Percentiles rank a stretch among this genome's conserved stretches.
These are phyloP conservation scores for Gadopsis bispinosus DNA, from an alignment of 2,797 vertebrate species.

Conservation along the genomic window DNA sequence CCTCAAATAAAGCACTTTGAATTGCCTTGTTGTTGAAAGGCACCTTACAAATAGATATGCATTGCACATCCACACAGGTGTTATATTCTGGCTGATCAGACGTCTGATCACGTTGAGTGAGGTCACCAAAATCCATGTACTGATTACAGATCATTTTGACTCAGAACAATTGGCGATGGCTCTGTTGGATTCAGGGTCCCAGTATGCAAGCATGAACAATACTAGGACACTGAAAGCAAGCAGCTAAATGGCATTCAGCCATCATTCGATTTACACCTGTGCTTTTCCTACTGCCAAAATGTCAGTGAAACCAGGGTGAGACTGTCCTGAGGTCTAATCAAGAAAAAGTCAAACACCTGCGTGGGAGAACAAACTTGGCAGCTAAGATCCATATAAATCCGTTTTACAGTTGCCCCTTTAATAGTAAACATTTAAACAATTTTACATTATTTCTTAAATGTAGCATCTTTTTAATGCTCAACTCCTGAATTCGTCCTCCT, in stretches of 20 bases:
- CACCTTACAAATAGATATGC: too few species aligned
- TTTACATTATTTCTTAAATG: too few species aligned
- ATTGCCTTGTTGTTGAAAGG: not conserved
- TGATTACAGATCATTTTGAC: not conserved
- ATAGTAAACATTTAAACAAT: too few species aligned
- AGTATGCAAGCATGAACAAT: not conserved
- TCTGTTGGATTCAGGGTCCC: not conserved
- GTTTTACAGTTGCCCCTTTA: too few species aligned
- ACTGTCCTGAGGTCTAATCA: not conserved
- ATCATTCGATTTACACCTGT: not conserved
- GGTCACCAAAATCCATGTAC: not conserved
- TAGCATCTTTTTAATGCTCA: too few species aligned
- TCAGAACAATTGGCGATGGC: not conserved
- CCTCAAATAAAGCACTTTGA: not conserved
- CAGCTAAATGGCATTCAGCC: not conserved
- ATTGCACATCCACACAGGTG: not conserved
- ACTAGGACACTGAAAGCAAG: not conserved
- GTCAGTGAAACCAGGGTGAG: not conserved
- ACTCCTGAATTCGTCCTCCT: too few species aligned
- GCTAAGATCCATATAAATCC: too few species aligned
- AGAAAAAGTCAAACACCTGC: not conserved
- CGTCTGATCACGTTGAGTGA: not conserved
- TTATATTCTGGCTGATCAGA: not conserved
- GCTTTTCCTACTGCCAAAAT: not conserved
- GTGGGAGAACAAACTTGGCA: not conserved